Evolutionary conservation across 2,797 vertebrate genomes (phyloP).

Genomic region (Hirundo rustica): DNA sequence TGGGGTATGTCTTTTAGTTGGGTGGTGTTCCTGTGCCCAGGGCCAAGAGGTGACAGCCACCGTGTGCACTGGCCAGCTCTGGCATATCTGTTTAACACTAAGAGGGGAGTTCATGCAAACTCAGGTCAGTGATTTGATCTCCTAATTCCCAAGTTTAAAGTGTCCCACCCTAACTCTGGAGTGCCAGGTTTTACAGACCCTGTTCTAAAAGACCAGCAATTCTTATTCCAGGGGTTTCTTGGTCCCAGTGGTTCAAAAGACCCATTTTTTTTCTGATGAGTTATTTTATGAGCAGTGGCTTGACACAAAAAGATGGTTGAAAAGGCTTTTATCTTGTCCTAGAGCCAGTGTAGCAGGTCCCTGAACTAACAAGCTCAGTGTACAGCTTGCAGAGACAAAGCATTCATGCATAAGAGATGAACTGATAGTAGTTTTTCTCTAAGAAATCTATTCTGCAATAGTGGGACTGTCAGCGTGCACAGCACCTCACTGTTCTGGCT

Average conservation of each 20-base stretch:
- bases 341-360: background rate
- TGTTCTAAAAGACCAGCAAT: background rate
- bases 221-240: background rate
- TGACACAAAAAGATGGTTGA: background rate
- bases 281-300: background rate
- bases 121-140: background rate
- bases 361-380: background rate
- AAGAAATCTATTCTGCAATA: background rate
- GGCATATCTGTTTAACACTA: background rate
- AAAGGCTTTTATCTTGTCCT: constrained; percentile 20
- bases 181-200: background rate
- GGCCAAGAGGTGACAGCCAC: background rate
- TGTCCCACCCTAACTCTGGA: background rate
- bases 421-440: background rate
- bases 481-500: background rate
- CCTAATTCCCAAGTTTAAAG: background rate
- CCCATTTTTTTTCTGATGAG: background rate
- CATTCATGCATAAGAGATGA: constrained; percentile 38
- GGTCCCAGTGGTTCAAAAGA: background rate
- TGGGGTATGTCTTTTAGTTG: background rate
- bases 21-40: background rate
- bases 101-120: background rate
- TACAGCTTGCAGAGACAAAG: constrained; percentile 21
- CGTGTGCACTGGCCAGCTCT: background rate
- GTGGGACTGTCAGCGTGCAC: background rate